phyloP scores from a whole-genome alignment of 2,888 invertebrate species.

The Escarpia spicata region DNA sequence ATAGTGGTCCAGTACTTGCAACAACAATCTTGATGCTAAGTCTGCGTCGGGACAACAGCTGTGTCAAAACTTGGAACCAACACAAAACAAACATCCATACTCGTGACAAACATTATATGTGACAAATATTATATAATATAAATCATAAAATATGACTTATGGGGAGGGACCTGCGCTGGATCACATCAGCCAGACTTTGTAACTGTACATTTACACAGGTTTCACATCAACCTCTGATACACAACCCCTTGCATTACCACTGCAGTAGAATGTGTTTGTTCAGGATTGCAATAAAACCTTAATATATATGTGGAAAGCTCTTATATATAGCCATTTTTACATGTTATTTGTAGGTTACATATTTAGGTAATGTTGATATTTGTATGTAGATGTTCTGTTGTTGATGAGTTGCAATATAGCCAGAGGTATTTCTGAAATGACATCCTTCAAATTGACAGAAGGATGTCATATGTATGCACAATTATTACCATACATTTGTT shows the following conservation, averaged over 20 bases:
- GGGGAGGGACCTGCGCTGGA: too few species aligned
- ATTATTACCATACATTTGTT: neutral
- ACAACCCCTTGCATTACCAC: too few species aligned
- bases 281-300: neutral
- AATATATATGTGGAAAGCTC: neutral
- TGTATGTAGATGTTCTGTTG: neutral
- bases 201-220: too few species aligned
- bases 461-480: neutral
- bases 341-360: neutral
- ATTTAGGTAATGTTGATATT: too few species aligned
- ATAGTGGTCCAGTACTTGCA: neutral
- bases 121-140: neutral
- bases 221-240: too few species aligned
- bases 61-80: constrained; percentile 6
- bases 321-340: neutral
- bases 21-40: neutral
- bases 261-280: too few species aligned
- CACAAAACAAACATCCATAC: neutral
- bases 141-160: too few species aligned
- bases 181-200: too few species aligned
- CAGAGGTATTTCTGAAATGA: neutral
- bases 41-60: neutral
- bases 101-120: neutral
- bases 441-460: neutral
- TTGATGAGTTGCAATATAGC: neutral